Conservation (phyloP, 2,888 invertebrate species). For the Troides aeacus region DNA sequence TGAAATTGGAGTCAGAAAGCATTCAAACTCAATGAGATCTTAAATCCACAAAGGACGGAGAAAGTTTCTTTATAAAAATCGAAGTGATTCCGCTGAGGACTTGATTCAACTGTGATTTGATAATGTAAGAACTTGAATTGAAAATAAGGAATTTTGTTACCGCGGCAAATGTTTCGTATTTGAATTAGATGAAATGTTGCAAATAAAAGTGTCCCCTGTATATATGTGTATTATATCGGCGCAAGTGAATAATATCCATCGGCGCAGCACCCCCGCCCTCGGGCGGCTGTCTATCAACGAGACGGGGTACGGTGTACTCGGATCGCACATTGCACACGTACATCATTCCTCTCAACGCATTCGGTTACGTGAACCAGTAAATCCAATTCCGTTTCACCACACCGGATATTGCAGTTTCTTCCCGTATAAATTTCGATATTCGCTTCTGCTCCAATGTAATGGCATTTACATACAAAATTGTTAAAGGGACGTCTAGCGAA, state of each 20-base stretch:
- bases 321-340: slow-evolving; percentile 2
- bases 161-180: slow-evolving; percentile 6
- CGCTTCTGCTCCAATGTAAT: too few relatives aligned
- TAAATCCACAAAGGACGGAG: too few relatives aligned
- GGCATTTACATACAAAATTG: too few relatives aligned
- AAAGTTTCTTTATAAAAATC: slow-evolving; percentile 6
- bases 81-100: slow-evolving; percentile 12
- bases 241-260: slow-evolving; percentile 6
- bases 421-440: not conserved
- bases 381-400: slow-evolving; percentile 2
- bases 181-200: not conserved
- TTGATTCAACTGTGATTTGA: not conserved
- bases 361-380: slow-evolving; percentile 8
- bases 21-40: too few relatives aligned
- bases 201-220: not conserved
- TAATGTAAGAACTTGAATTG: too few relatives aligned
- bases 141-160: too few relatives aligned
- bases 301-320: not conserved
- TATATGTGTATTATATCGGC: not conserved
- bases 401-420: not conserved
- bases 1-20: too few relatives aligned
- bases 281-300: not conserved
- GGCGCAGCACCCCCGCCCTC: not conserved
- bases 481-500: too few relatives aligned
- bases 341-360: slow-evolving; percentile 7